A percentile compares a stretch with the other conserved stretches of the same genome.
Conservation (phyloP, 2,888 invertebrate genomes). For the Leucoma salicis region DNA sequence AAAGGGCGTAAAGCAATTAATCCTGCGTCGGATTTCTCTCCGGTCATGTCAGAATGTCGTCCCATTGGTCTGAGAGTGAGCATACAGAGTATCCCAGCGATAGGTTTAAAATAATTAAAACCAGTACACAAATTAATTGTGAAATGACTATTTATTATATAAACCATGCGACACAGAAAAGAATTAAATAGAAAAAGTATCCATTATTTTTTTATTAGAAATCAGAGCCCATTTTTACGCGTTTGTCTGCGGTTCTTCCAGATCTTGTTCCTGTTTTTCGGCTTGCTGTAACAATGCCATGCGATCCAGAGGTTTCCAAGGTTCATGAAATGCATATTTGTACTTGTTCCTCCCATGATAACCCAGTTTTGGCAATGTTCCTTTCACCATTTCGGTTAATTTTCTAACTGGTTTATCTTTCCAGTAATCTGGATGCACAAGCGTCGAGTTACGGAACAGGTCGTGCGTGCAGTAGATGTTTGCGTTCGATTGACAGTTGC, state of each 20-base stretch:
- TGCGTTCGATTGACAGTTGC: constrained; percentile 1
- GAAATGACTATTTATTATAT: constrained; percentile 5
- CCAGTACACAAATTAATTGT: neutral
- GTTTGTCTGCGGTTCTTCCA: neutral
- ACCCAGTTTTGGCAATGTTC: constrained; percentile 52
- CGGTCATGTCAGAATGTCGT: too few relatives aligned
- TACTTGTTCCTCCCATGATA: constrained; percentile 67
- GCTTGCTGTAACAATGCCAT: constrained; percentile 57
- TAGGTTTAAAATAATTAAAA: constrained; percentile 4
- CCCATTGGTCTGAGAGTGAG: too few relatives aligned
- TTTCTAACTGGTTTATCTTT: constrained; percentile 46
- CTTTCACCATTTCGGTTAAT: constrained; percentile 33
- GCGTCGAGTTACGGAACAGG: constrained; percentile 55
- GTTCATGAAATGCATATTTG: constrained; percentile 72
- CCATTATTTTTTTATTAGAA: constrained; percentile 24
- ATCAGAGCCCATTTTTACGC: constrained; percentile 50
- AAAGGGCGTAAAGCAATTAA: too few relatives aligned
- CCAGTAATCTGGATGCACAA: constrained; percentile 66
- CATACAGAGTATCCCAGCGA: too few relatives aligned
- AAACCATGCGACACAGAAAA: constrained; percentile 13
- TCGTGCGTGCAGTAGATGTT: constrained; percentile 38
- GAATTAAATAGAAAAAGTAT: neutral
- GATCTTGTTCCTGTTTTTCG: constrained; percentile 49
- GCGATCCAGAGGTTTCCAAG: constrained; percentile 70
- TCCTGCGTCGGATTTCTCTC: too few relatives aligned